phyloP scores from a whole-genome alignment of 2,888 invertebrate species.

The Eristalis tenax region DNA sequence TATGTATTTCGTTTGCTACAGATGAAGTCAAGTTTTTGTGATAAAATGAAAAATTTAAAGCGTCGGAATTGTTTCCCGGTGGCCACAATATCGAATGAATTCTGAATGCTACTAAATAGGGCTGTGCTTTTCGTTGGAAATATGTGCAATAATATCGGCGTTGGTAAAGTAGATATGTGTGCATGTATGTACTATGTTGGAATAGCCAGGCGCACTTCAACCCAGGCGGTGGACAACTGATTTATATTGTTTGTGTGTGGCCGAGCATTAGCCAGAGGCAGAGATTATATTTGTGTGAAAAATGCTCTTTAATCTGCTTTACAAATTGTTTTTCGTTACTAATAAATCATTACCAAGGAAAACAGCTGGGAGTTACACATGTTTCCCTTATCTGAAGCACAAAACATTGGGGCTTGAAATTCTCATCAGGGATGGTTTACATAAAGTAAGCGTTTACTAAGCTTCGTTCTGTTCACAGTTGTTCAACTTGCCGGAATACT shows the following conservation, averaged over 20 bases:
- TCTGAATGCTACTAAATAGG: conserved; percentile 68
- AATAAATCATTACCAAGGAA: conserved; percentile 18
- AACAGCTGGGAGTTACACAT: conserved; percentile 66
- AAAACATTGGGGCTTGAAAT: conserved; percentile 18
- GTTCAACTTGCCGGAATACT: no score
- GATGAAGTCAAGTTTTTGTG: neutral
- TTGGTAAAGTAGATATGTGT: conserved; percentile 45
- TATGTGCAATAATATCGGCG: conserved; percentile 51
- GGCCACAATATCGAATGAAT: conserved; percentile 54
- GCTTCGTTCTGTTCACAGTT: no score
- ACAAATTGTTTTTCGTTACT: conserved; percentile 28
- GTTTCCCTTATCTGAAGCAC: conserved; percentile 31
- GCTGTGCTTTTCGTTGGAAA: conserved; percentile 49
- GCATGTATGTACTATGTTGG: neutral
- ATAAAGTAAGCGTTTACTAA: neutral
- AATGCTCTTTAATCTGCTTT: conserved; percentile 22
- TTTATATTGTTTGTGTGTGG: conserved; percentile 42
- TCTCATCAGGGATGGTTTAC: neutral
- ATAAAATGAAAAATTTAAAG: conserved; percentile 27
- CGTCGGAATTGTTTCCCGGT: conserved; percentile 22
- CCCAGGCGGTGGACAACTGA: conserved; percentile 40
- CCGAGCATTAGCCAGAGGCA: conserved; percentile 21
- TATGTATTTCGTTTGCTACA: neutral
- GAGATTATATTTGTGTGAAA: conserved; percentile 40
- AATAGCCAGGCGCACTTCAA: conserved; percentile 65